A percentile compares a stretch with the other conserved stretches of the same genome.
phyloP scores from a whole-genome alignment of 2,797 vertebrate species.

The Ciconia nigra region DNA sequence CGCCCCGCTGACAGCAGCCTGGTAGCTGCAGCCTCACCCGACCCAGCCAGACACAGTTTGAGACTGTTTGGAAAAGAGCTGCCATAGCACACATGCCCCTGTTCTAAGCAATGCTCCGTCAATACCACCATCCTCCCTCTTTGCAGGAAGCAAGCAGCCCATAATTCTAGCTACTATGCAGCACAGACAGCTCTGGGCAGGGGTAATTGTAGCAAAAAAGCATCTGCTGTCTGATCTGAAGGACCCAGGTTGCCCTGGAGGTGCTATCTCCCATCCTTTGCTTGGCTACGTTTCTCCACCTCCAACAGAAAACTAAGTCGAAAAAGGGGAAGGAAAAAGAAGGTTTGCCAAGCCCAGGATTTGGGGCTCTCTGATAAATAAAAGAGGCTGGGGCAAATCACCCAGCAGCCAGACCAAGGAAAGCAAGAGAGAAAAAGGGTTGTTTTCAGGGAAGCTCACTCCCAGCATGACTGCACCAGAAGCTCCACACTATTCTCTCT shows the following conservation, averaged over 20 bases:
- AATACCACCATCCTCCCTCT: neutral
- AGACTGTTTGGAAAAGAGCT: neutral
- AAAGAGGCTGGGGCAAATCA: neutral
- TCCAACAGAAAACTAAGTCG: neutral
- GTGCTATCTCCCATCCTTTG: neutral
- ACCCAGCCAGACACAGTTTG: neutral
- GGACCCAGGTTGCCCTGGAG: neutral
- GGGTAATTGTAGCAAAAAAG: neutral
- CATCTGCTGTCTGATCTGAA: neutral
- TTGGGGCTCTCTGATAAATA: neutral
- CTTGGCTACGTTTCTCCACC: neutral
- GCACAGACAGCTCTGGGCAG: neutral
- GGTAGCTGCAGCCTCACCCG: neutral
- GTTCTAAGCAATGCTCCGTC: neutral
- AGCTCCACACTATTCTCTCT: neutral
- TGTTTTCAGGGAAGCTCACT: neutral
- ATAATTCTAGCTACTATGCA: rapidly evolving
- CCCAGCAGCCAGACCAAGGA: neutral
- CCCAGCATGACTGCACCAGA: neutral
- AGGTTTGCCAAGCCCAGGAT: neutral
- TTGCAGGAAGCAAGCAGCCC: neutral
- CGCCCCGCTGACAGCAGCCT: neutral
- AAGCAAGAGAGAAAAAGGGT: neutral
- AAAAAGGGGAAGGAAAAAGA: neutral
- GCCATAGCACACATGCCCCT: neutral